phyloP scores from a whole-genome alignment of 2,113 vertebrate species.

The Laticauda colubrina region DNA sequence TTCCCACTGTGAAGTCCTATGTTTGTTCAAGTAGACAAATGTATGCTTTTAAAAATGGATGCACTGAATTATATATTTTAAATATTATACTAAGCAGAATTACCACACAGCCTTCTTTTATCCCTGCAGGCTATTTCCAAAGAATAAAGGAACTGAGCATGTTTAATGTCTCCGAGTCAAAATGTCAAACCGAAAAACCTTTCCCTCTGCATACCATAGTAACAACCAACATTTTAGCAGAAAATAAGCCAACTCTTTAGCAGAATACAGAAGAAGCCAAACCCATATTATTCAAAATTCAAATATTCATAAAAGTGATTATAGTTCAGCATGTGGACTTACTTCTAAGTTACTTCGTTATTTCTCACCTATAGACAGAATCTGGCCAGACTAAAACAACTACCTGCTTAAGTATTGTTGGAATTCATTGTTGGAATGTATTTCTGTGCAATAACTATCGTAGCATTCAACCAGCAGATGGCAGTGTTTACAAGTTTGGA shows the following conservation, averaged over 20 bases:
- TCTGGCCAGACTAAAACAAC: not conserved
- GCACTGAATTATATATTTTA: conserved; percentile 4
- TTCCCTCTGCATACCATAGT: not conserved
- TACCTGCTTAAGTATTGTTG: not conserved
- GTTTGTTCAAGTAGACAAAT: conserved; percentile 1
- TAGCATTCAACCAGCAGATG: too few species aligned
- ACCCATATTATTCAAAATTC: not conserved
- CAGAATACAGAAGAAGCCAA: not conserved
- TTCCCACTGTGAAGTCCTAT: not conserved
- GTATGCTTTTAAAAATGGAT: conserved; percentile 3
- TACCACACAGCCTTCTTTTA: not conserved
- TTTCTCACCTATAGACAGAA: not conserved
- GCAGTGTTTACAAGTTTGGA: too few species aligned
- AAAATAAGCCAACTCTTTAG: not conserved
- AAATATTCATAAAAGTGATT: not conserved
- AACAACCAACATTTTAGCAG: not conserved
- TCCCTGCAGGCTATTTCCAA: not conserved
- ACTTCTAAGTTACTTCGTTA: not conserved
- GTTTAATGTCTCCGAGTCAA: conserved; percentile 3
- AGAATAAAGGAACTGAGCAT: not conserved
- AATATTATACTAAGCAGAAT: not conserved
- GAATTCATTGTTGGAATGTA: too few species aligned
- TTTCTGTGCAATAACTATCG: too few species aligned
- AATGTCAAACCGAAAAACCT: not conserved
- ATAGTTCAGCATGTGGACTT: not conserved